Evolutionary conservation across 2,888 invertebrate species (phyloP), one percentile per base, ranked within the genome.

Genomic region (Psylliodes chrysocephalus): DNA sequence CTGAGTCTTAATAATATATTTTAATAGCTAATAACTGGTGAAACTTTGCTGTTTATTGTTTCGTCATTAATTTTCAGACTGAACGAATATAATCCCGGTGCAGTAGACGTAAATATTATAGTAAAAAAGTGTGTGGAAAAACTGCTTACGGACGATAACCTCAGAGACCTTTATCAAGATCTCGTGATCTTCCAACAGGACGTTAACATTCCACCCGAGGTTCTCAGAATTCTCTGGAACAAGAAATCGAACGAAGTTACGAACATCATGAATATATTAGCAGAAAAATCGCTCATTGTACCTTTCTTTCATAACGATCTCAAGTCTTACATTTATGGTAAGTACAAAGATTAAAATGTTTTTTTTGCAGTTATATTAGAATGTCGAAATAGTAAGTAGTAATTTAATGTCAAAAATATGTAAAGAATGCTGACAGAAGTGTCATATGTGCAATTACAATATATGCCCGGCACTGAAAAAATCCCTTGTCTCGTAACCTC

Each of bases 131-230:
- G 89, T 73, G 86, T 91, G 42, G 84, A 87, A 69, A 86, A 86
- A 5, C 79, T 91, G 7, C 79, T 83, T 59, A 74, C 82, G 0
- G 78, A 84, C 35, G 79, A 86, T 6, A 42, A 55, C 6, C 81
- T 84, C 19, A 70, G 64, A 33, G 77, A 83, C 1, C 81, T 85
- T n/a, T 91, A 88, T 77, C 84, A 86, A 71, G 86, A 86, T 75
- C 86, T 92, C 52, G 87, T 87, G 15, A 85, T 91, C 18, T 86
- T 92, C 71, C 87, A 87, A 1, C 87, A 90, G 77, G 91, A 91
- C 71, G 88, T 90, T 0, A 90, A 91, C 66, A 81, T 82, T 28
- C 78, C 77, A 2, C 66, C 69, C 0, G 69, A 75, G 60, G 79
- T 80, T 1, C 68, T 82, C 46, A 84, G 82, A 77, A 83, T 84